Percentiles rank a stretch among this genome's conserved stretches.
These are phyloP conservation scores for Drosophila chauvacae DNA, from an alignment of 1,140 invertebrate genomes.

Conservation along the genomic window DNA sequence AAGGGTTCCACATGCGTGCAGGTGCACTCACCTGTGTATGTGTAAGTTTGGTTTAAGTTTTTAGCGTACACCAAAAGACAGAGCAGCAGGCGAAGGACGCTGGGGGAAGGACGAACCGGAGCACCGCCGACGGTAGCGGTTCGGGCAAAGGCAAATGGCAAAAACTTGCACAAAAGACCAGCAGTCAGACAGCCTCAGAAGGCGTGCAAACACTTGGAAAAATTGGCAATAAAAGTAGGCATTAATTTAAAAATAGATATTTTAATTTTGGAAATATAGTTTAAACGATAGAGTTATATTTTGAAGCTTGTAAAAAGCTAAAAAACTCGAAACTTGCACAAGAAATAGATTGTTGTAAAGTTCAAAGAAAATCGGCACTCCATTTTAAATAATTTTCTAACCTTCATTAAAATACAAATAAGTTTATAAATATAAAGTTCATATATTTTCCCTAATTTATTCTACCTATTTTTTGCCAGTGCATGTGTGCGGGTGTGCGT, in stretches of 20 bases:
- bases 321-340: too few relatives aligned
- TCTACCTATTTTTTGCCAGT: not conserved
- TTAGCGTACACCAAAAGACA: constrained; percentile 67
- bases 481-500: not conserved
- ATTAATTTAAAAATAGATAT: not conserved
- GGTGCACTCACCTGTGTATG: constrained; percentile 59
- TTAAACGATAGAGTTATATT: not conserved
- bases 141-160: constrained; percentile 42
- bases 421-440: not conserved
- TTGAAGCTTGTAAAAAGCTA: not conserved
- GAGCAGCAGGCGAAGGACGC: constrained; percentile 7
- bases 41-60: constrained; percentile 79
- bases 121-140: constrained; percentile 15
- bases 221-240: fast-evolving
- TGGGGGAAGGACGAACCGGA: not conserved
- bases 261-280: not conserved
- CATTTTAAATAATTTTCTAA: not conserved
- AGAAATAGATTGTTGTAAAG: not conserved
- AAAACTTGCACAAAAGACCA: constrained; percentile 79
- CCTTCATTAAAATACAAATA: not conserved
- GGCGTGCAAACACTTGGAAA: not conserved
- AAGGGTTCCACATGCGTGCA: constrained; percentile 80
- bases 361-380: not conserved
- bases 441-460: too few relatives aligned
- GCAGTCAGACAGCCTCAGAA: constrained; percentile 69